These are phyloP conservation scores for Ferrisia virgata DNA, from an alignment of 2,888 invertebrate species.

Conservation along the genomic window DNA sequence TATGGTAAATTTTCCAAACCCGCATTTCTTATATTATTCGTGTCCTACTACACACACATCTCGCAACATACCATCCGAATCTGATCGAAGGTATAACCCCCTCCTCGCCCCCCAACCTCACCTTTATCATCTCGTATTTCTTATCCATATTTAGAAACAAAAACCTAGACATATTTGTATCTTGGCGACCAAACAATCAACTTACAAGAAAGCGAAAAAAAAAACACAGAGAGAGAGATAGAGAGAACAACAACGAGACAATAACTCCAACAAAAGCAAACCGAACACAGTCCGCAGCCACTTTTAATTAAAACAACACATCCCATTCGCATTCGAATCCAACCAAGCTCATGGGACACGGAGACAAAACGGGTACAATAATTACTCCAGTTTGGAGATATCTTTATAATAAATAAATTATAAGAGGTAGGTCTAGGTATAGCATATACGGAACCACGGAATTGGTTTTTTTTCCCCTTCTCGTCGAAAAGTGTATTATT, in stretches of 20 bases:
- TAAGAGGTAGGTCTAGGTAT: too few species aligned
- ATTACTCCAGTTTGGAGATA: not conserved
- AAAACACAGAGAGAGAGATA: too few species aligned
- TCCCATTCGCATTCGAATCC: not conserved
- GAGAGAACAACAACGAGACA: too few species aligned
- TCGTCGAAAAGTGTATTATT: not conserved
- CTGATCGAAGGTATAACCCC: not conserved
- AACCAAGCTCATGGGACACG: too few species aligned
- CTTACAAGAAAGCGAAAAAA: not conserved
- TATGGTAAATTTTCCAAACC: not conserved
- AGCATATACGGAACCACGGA: too few species aligned
- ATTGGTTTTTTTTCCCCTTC: not conserved
- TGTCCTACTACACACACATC: too few species aligned
- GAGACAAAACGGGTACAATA: constrained; percentile 6
- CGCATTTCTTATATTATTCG: not conserved
- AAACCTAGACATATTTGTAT: not conserved
- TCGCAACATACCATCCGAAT: not conserved
- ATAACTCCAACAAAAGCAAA: not conserved
- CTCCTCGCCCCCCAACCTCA: not conserved
- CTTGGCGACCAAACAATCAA: not conserved
- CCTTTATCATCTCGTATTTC: not conserved
- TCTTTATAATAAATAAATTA: not conserved
- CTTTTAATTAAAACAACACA: not conserved
- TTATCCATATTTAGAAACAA: not conserved
- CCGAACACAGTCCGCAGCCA: not conserved